Conservation (phyloP, 2,113 vertebrate species). For the Ailurus styani region DNA sequence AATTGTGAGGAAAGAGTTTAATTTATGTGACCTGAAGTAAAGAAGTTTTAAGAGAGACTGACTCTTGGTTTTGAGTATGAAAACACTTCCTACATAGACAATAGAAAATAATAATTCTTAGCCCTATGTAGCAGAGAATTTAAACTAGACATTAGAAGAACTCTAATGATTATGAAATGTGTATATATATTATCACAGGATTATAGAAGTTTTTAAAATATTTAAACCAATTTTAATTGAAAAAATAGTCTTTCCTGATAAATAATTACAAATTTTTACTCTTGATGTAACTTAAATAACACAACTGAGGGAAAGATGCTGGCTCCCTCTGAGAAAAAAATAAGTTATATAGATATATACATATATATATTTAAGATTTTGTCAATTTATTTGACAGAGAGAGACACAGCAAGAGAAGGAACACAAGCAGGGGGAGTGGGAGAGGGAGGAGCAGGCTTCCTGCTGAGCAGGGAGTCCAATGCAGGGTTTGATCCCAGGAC, state of each 20-base stretch:
- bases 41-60: not conserved
- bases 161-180: not conserved
- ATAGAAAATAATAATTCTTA: not conserved
- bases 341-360: not conserved
- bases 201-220: not conserved
- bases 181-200: not conserved
- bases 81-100: not conserved
- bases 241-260: not conserved
- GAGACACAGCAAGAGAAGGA: too few species aligned
- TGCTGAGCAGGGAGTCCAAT: too few species aligned
- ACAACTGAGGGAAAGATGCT: not conserved
- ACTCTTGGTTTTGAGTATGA: not conserved
- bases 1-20: not conserved
- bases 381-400: too few species aligned
- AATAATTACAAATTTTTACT: not conserved
- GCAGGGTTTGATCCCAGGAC: too few species aligned
- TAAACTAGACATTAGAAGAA: not conserved
- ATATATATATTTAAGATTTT: too few species aligned
- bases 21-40: not conserved
- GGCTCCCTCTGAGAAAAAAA: not conserved
- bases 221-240: not conserved
- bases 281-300: not conserved
- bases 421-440: too few species aligned
- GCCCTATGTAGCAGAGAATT: not conserved
- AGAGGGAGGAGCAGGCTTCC: too few species aligned